Evolutionary conservation across 1,140 invertebrate species (phyloP), one percentile per base, ranked within the genome.

Genomic region (Listronotus oregonensis): DNA sequence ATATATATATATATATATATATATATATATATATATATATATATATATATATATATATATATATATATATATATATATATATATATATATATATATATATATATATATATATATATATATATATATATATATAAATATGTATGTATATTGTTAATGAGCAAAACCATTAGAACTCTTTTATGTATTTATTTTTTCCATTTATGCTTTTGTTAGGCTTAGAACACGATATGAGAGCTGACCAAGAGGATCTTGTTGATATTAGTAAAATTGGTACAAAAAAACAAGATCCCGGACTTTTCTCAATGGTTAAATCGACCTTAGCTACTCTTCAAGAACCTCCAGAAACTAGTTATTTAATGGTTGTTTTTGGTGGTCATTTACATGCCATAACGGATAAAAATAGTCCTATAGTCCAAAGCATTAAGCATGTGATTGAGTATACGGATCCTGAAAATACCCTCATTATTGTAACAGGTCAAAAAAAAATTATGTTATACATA

Each of bases 361-460:
- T 71, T 6, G 52, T 75, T 15, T 55, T 75, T 21, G 73, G 73
- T 4, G 72, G 72, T 4, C 64, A 68, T 61, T 52, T 73, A 9
- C 34, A 50, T 9, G 67, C 71, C 15, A 59, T 73, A 18, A 27
- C 47, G 10, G 61, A 72, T 32, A 43, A 47, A 0, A 56, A 70
- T 18, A 70, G 66, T 17, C 47, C 66, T 39, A 42, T 75, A 32
- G 56, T 70, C 12, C 72, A 73, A 62, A 70, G 70, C 58, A 58
- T 75, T 9, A 75, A 75, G 54, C 60, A 73, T 55, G 61, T 73
- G 4, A 50, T 65, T 0, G 73, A 75, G 58, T 68, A 61, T 11
- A 69, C 70, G 4, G 61, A 70, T 37, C 10, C 54, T 4, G 34
- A 69, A 11, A 64, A 66, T 8, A 73, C 71, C 11, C 47, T 73